These are phyloP conservation scores for cattle (Bos taurus) DNA, from an alignment of 2,113 vertebrate genomes.

Conservation along the genomic window ARS-UCD2.0 NC_037336.1:34193501-34194000, in stretches of 20 bases:
- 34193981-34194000: background rate
- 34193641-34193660: background rate
- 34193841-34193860: background rate
- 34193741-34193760: background rate
- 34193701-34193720: background rate
- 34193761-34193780: background rate
- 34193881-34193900: background rate
- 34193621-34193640: background rate
- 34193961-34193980: background rate
- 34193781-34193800: background rate
- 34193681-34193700: background rate
- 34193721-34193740: background rate
- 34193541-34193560: background rate
- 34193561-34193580: background rate
- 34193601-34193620: background rate
- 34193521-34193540: background rate
- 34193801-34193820: background rate
- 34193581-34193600: background rate
- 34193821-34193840: background rate
- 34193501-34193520: background rate
- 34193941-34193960: background rate
- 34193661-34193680: background rate
- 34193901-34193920: background rate
- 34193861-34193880: background rate
- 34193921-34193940: background rate